Conservation (phyloP, 2,888 invertebrate species). For the Deladenus siricidicola region DNA sequence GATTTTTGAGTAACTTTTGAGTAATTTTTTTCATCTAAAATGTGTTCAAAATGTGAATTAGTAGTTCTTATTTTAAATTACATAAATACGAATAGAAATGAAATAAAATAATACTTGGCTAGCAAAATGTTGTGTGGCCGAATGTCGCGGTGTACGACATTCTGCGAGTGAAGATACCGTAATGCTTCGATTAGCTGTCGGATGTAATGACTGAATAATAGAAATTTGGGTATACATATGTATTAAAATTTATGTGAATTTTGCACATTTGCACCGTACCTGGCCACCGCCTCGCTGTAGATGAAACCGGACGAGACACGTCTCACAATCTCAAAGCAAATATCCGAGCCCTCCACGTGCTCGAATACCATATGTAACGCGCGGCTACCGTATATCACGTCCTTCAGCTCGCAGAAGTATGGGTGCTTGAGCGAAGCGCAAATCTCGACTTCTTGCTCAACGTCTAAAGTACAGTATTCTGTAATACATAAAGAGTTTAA, state of each 20-base stretch:
- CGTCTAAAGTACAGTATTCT: constrained; percentile 27
- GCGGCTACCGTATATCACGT: constrained; percentile 55
- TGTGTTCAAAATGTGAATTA: background rate
- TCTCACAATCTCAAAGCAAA: constrained; percentile 73
- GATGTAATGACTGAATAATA: constrained; percentile 92
- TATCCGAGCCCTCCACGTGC: constrained; percentile 91
- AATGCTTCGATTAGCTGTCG: constrained; percentile 91
- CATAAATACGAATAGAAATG: background rate
- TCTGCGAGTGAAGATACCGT: constrained; percentile 93
- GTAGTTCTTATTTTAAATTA: background rate
- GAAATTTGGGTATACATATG: too few relatives aligned
- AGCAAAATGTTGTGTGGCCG: constrained; percentile 91
- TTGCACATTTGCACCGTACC: constrained; percentile 60
- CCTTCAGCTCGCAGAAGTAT: constrained; percentile 91
- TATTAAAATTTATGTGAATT: too few relatives aligned
- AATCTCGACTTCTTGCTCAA: constrained; percentile 95
- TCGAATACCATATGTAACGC: constrained; percentile 45
- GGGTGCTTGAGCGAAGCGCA: constrained; percentile 92
- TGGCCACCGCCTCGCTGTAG: constrained; percentile 97
- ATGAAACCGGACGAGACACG: constrained; percentile 86
- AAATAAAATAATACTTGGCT: constrained; percentile 61
- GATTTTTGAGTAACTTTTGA: too few relatives aligned
- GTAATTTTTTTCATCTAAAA: too few relatives aligned
- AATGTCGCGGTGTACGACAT: constrained; percentile 93
- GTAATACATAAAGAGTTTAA: constrained; percentile 6